Conservation (phyloP, 2,797 vertebrate species). For the Cottoperca gobio region DNA sequence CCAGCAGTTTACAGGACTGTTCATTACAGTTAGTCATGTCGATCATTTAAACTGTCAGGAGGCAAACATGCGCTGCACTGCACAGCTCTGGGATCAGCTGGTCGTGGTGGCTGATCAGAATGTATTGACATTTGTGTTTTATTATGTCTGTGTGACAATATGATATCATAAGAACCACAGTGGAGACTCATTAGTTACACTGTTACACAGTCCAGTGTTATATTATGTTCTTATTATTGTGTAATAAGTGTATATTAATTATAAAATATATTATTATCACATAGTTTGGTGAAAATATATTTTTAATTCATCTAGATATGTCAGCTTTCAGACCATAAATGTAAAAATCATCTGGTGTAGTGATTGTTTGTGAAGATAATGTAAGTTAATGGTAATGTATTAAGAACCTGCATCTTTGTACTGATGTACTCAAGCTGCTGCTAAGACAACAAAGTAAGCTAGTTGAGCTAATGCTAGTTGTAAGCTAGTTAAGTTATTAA, state of each 20-base stretch:
- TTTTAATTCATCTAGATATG: not conserved
- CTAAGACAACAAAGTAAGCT: too few relatives aligned
- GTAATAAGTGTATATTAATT: not conserved
- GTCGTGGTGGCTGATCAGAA: not conserved
- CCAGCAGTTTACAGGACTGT: not conserved
- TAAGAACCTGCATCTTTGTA: not conserved
- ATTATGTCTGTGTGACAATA: not conserved
- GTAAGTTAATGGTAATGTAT: not conserved
- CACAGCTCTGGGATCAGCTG: not conserved
- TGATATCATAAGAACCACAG: not conserved
- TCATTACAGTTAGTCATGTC: not conserved
- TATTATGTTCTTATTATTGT: too few relatives aligned
- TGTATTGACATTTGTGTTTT: not conserved
- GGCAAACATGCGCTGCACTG: not conserved
- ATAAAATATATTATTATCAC: not conserved
- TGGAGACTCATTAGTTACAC: not conserved
- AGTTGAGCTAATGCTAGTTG: too few relatives aligned
- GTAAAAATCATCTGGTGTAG: not conserved
- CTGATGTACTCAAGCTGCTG: too few relatives aligned
- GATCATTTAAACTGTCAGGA: not conserved
- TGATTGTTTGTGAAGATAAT: not conserved
- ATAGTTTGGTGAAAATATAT: too few relatives aligned
- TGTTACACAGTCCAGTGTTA: too few relatives aligned
- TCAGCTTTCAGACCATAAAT: not conserved
- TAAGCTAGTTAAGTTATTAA: not conserved